Base-by-base conservation (phyloP, 2,888 invertebrate species). In the Hymenopus coronatus region DNA sequence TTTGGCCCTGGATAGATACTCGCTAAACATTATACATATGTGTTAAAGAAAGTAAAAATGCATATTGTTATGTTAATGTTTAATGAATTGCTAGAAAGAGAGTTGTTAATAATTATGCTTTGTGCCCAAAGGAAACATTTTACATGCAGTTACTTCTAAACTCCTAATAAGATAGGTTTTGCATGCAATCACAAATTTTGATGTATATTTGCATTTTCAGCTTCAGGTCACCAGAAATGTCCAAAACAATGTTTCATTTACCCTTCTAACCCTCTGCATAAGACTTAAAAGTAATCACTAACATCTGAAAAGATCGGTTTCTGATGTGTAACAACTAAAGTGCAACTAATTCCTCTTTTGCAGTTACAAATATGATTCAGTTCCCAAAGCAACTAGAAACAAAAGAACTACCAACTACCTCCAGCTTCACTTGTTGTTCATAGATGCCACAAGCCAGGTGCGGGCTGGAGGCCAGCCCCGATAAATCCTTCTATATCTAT, bases 401-500 rank as follows among this genome's bases (percentile, higher is more conserved):
- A 70, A 25, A 70, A 70, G 20, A 70, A 70, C 54, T 70, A 25
- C 20, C 54, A 85, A 85, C 87, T 87, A 87, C 87, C 87, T 87
- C 82, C 9, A 28, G 33, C 25, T 40, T 82, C 87, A 87, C 28
- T 82, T 87, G 82, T 82, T 82, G 33, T 87, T 87, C 87, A 87
- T 82, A 40, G 87, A 87, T n/a, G 87, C 82, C 82, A 87, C 87
- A 33, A 87, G 82, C 87, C 87, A 87, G 27, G 82, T 87, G n/a
- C 87, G 87, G 28, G 82, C 27, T 82, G 87, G 87, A 33, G 87
- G 82, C 87, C 87, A 87, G 33, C 87, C 87, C 82, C 87, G 81
- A 82, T 87, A 87, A 54, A 87, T 82, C 87, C 87, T 87, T 40
- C 87, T 87, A 40, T 82, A 87, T 87, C 87, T 87, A 87, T 81